These are phyloP conservation scores for Phoebastria nigripes DNA, from an alignment of 2,797 vertebrate species.

Conservation along the genomic window DNA sequence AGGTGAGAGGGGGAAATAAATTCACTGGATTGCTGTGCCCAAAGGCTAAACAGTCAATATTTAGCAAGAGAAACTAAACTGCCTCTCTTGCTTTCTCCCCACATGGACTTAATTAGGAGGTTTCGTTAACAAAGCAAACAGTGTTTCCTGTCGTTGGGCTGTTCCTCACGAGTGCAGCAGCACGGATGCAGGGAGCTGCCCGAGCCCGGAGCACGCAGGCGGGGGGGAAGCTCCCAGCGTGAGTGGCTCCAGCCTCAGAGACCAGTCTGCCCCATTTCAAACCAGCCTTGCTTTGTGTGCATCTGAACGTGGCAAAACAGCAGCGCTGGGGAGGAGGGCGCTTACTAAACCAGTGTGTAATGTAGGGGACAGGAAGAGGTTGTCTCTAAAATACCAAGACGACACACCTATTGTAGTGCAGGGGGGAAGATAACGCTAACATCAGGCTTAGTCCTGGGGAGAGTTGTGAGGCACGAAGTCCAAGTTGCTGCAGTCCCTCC, in stretches of 20 bases:
- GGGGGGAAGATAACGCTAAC: rapidly evolving
- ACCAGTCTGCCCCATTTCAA: neutral
- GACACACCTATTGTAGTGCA: rapidly evolving
- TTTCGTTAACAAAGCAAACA: neutral
- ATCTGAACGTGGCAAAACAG: rapidly evolving
- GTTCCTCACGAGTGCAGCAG: neutral
- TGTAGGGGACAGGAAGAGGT: neutral
- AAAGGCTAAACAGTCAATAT: neutral
- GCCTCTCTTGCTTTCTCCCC: neutral
- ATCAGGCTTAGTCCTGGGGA: too few species aligned
- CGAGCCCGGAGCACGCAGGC: rapidly evolving
- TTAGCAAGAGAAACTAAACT: neutral
- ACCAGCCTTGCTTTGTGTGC: neutral
- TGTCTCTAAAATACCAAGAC: neutral
- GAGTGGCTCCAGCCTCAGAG: neutral
- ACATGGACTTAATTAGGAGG: conserved; percentile 24
- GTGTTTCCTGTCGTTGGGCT: neutral
- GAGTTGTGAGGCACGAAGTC: neutral
- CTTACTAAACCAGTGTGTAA: rapidly evolving
- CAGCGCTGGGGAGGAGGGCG: neutral
- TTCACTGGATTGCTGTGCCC: neutral
- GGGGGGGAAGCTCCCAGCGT: neutral
- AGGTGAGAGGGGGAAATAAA: neutral
- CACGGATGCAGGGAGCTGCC: neutral
- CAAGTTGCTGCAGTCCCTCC: neutral